phyloP scores from a whole-genome alignment of 1,140 invertebrate species.

The Battus philenor region DNA sequence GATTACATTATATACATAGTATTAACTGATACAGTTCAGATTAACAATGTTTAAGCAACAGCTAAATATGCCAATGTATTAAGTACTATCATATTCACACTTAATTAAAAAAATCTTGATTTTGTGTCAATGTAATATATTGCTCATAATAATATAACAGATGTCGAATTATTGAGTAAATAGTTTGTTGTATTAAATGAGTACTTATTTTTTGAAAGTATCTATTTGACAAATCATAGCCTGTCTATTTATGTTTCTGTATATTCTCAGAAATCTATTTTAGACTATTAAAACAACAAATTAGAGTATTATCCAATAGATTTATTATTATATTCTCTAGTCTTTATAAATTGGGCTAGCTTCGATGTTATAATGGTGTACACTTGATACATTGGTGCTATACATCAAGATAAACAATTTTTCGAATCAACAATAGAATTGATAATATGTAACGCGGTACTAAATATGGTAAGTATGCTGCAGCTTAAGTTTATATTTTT shows the following conservation, averaged over 20 bases:
- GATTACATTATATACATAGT: conserved; percentile 72
- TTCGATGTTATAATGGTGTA: conserved; percentile 31
- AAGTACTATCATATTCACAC: conserved; percentile 36
- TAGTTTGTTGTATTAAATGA: no score
- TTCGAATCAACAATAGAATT: background rate
- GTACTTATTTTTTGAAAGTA: conserved; percentile 11
- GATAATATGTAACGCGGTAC: background rate
- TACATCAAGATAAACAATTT: background rate
- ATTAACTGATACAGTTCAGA: conserved; percentile 68
- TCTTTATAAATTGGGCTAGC: conserved; percentile 34
- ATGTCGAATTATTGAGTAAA: background rate
- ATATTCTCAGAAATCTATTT: conserved; percentile 11
- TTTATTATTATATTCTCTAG: conserved; percentile 17
- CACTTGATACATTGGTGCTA: conserved; percentile 1
- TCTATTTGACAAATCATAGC: conserved; percentile 21
- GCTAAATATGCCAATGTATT: conserved; percentile 45
- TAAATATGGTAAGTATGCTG: no score
- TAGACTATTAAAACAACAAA: conserved; percentile 17
- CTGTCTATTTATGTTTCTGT: conserved; percentile 23
- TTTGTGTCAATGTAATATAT: background rate
- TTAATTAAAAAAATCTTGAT: conserved; percentile 33
- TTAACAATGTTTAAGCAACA: conserved; percentile 72
- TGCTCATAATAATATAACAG: background rate
- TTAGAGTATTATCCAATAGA: conserved; percentile 19
- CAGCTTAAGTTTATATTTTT: background rate